Evolutionary conservation across 1,140 invertebrate genomes (phyloP).

Genomic region (Macrobrachium rosenbergii): DNA sequence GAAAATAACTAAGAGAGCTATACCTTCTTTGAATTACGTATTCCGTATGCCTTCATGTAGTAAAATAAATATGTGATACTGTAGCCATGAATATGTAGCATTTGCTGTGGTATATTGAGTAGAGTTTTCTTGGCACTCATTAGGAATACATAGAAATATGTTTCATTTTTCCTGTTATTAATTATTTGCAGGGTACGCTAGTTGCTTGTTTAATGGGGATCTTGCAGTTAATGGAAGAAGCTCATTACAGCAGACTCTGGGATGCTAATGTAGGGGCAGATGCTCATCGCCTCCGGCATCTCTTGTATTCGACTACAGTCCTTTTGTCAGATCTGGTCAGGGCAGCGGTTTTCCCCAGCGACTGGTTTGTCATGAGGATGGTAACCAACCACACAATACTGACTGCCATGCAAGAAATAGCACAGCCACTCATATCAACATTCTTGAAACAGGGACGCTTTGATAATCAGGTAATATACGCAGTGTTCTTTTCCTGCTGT

Average conservation of each 20-base stretch:
- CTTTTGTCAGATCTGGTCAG: constrained; percentile 61
- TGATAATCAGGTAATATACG: constrained; percentile 75
- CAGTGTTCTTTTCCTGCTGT: constrained; percentile 14
- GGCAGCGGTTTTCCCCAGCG: constrained; percentile 80
- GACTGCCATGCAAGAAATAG: constrained; percentile 87
- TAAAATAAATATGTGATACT: too few species aligned
- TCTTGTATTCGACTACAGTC: constrained; percentile 73
- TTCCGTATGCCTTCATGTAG: too few species aligned
- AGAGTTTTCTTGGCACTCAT: too few species aligned
- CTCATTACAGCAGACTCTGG: constrained; percentile 90
- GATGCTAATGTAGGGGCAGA: constrained; percentile 81
- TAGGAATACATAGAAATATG: too few species aligned
- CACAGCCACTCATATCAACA: constrained; percentile 85
- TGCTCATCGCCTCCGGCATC: constrained; percentile 89
- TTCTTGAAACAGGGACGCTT: constrained; percentile 82
- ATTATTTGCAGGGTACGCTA: constrained; percentile 78
- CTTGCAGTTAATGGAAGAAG: constrained; percentile 87
- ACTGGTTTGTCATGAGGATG: constrained; percentile 95
- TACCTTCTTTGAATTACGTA: too few species aligned
- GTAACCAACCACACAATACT: constrained; percentile 91
- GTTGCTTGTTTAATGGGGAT: constrained; percentile 88
- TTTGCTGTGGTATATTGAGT: too few species aligned
- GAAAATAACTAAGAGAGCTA: too few species aligned
- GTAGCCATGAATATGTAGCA: too few species aligned
- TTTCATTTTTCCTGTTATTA: too few species aligned